phyloP scores from a whole-genome alignment of 2,113 vertebrate genomes.

The Dissostichus mawsoni region DNA sequence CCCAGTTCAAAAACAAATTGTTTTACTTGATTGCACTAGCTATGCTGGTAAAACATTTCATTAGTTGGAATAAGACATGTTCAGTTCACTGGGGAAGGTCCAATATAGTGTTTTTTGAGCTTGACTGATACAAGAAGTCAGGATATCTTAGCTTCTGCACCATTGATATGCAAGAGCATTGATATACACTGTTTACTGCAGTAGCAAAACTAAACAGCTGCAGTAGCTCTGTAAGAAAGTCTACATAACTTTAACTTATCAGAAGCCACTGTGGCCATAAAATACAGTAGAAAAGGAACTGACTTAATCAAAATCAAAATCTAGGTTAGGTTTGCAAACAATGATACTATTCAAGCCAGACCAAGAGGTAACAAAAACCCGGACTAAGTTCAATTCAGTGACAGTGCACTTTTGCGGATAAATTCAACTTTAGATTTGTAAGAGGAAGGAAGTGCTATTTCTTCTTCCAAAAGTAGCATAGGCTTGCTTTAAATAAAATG shows the following conservation, averaged over 20 bases:
- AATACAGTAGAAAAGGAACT: not conserved
- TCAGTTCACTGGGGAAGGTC: not conserved
- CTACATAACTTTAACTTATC: not conserved
- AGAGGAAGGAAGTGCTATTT: not conserved
- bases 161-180: too few relatives aligned
- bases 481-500: not conserved
- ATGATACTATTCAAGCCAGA: too few relatives aligned
- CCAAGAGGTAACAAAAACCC: too few relatives aligned
- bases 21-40: too few relatives aligned
- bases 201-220: not conserved
- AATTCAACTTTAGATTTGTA: not conserved
- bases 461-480: not conserved
- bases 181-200: too few relatives aligned
- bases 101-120: not conserved
- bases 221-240: not conserved
- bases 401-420: too few relatives aligned
- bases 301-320: too few relatives aligned
- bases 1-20: too few relatives aligned
- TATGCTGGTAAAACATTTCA: too few relatives aligned
- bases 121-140: not conserved
- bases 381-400: too few relatives aligned
- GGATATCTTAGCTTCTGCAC: slow-evolving; percentile 1
- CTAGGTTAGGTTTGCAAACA: too few relatives aligned
- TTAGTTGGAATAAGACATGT: too few relatives aligned
- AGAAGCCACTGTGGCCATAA: not conserved